Base-by-base conservation (phyloP, 2,797 vertebrate genomes). In the Denticeps clupeoides region DNA sequence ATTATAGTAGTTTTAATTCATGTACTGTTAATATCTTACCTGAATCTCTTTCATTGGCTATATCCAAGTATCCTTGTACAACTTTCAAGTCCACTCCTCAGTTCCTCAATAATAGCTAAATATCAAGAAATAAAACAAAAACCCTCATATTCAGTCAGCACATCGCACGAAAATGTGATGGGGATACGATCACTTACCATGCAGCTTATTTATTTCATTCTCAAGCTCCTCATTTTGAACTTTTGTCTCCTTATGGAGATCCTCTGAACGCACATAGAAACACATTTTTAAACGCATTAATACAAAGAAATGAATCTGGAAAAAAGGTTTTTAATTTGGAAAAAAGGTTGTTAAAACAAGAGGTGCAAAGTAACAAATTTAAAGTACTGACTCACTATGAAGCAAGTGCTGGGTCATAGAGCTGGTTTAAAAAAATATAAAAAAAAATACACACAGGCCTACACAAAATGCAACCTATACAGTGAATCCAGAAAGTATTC, bases 41-140 rank as follows among this genome's bases (percentile, higher is more conserved):
- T 86, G 83, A 50, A 84, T 75, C 56, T 84, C 61, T 7, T n/a
- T 84, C 83, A 53, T 86, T 86, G 22, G 86, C 77, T 5, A 32
- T 12, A 15, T 86, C 83, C 19, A 87, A 55, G 58, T 87, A 87
- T 22, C n/a, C 59, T 59, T 86, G 75, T n/a, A 88, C 7, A 1
- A 55, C 74, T 45, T 16, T 56, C 26, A 75, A 53, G 45, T 88
- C 85, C 33, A 75, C 73, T 13, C 45, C 47, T 71, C 33, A 87
- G 59, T 49, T 83, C 80, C n/a, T 44, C 62, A 45, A 85, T 73
- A 37, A 75, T 55, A 62, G 38, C 86, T 88, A 47, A 16, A 8
- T 21, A 52, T n/a, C 46, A 62, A 41, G 9, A 29, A 11, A 3
- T 38, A 2, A 5, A 40, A 11, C 8, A 6, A n/a, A 8, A 22